A percentile compares a stretch with the other conserved stretches of the same genome.
Conservation (phyloP, 64 coral and sea anemone genomes). For the Montipora efflorescens region DNA sequence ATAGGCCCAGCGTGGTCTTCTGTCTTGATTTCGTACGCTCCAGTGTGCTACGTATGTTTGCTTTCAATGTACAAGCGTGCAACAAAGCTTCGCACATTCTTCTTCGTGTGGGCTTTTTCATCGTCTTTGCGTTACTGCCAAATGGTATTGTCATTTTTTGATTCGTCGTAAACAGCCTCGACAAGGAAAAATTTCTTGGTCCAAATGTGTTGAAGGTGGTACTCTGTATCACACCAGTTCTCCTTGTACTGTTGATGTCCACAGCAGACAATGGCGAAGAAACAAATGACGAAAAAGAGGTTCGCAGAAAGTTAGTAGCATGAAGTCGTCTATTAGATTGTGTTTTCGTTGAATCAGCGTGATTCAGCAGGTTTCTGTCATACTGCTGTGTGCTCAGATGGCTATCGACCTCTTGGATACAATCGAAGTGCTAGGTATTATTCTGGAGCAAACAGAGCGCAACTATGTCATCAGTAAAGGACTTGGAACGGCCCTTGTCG, state of each 20-base stretch:
- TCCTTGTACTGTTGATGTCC: not conserved
- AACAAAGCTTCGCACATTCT: not conserved
- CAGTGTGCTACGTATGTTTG: not conserved
- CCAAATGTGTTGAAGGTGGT: slow-evolving; percentile 14
- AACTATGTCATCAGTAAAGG: too few species aligned
- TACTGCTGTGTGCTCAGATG: too few species aligned
- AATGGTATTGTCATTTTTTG: not conserved
- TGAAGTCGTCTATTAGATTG: too few species aligned
- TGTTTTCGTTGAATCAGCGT: too few species aligned
- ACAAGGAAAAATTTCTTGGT: not conserved
- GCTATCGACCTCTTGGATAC: too few species aligned
- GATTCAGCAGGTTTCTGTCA: too few species aligned
- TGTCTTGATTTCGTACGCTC: not conserved
- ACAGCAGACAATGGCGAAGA: not conserved
- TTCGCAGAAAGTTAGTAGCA: too few species aligned
- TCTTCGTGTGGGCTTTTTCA: not conserved
- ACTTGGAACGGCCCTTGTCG: too few species aligned
- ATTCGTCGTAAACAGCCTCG: not conserved
- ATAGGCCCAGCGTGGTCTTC: not conserved
- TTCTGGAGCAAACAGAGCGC: too few species aligned
- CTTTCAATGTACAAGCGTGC: too few species aligned
- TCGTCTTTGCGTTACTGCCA: not conserved
- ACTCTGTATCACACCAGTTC: slow-evolving; percentile 13
- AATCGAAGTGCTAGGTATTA: too few species aligned
- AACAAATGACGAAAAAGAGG: too few species aligned